These are phyloP conservation scores for Cichladusa arquata DNA, from an alignment of 2,113 vertebrate genomes.

Conservation along the genomic window DNA sequence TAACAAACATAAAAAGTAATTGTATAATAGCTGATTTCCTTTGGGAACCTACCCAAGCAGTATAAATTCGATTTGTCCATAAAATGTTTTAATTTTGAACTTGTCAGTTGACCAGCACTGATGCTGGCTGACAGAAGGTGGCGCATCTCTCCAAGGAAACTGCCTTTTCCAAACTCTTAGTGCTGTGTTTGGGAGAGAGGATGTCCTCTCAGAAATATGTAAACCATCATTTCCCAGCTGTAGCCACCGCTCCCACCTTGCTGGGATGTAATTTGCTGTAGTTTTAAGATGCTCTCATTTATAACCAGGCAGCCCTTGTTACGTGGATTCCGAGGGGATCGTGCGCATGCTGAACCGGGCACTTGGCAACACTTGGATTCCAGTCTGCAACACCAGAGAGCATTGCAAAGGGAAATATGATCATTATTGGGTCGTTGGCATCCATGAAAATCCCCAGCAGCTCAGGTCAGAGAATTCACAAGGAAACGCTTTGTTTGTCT, in stretches of 20 bases:
- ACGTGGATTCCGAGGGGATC: conserved; percentile 86
- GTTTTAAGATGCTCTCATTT: background rate
- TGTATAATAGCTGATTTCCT: background rate
- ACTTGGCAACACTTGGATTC: conserved; percentile 87
- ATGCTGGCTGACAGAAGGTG: conserved; percentile 37
- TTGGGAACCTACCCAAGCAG: background rate
- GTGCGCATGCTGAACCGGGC: conserved; percentile 90
- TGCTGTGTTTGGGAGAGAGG: background rate
- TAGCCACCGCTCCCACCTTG: background rate
- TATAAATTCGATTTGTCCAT: background rate
- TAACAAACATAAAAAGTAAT: background rate
- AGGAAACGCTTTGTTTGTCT: background rate
- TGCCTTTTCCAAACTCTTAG: accelerated
- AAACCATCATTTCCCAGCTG: background rate
- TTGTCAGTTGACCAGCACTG: background rate
- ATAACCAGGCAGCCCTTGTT: conserved; percentile 85
- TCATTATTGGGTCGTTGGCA: conserved; percentile 93
- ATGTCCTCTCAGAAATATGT: accelerated
- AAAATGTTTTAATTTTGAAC: background rate
- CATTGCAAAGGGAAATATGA: conserved; percentile 93
- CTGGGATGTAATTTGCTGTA: background rate
- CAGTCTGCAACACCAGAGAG: conserved; percentile 87
- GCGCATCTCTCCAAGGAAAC: conserved; percentile 11
- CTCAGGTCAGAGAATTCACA: conserved; percentile 79
- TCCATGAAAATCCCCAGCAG: conserved; percentile 94